phyloP scores from a whole-genome alignment of 2,113 vertebrate genomes.

The Oreamnos americanus region DNA sequence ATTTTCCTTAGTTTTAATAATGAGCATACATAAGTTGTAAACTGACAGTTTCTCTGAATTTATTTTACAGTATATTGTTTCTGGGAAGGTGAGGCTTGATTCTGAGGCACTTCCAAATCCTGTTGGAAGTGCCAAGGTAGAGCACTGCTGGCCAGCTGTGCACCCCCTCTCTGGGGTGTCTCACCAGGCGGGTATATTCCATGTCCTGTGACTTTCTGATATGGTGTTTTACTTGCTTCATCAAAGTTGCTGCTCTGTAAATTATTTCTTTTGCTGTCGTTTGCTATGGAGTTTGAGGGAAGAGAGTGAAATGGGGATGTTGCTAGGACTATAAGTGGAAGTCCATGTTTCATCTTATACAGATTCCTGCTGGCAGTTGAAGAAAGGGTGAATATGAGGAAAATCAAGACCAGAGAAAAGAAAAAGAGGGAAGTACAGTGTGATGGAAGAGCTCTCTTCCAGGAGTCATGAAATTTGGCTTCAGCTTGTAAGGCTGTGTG shows the following conservation, averaged over 20 bases:
- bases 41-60: neutral
- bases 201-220: neutral
- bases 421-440: neutral
- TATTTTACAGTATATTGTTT: neutral
- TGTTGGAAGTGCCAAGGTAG: neutral
- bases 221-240: neutral
- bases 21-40: neutral
- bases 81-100: neutral
- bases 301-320: neutral
- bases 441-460: neutral
- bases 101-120: neutral
- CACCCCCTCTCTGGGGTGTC: neutral
- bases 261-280: neutral
- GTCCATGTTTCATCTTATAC: neutral
- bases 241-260: neutral
- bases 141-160: neutral
- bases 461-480: neutral
- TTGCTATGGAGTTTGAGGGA: neutral
- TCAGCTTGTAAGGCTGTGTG: neutral
- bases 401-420: neutral
- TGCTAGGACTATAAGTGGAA: neutral
- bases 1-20: slow-evolving; percentile 34
- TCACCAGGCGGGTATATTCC: neutral
- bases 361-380: neutral
- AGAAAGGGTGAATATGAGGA: neutral